Conservation (phyloP, 2,888 invertebrate species). For the Polydesmus complanatus region DNA sequence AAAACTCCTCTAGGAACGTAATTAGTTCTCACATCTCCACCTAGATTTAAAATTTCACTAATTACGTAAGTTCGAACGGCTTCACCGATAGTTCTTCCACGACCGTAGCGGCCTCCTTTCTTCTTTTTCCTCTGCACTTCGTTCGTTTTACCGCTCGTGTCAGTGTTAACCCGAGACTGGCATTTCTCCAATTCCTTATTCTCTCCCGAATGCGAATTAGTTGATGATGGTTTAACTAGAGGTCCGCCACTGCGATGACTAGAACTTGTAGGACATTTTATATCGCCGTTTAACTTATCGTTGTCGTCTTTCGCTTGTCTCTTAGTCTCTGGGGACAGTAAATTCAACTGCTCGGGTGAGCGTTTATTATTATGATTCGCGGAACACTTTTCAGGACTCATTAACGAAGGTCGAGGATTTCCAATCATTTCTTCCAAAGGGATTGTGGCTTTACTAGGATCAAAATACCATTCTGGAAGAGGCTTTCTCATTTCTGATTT, state of each 20-base stretch:
- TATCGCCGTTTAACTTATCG: neutral
- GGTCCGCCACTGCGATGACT: neutral
- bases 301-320: neutral
- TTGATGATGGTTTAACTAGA: neutral
- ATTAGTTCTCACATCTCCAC: conserved; percentile 16
- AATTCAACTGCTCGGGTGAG: neutral
- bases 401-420: conserved; percentile 14
- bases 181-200: no score
- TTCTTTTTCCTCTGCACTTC: neutral
- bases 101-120: conserved; percentile 14
- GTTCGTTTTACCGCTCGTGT: neutral
- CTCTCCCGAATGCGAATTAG: neutral
- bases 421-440: conserved; percentile 18
- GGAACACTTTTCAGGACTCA: neutral
- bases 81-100: conserved; percentile 17
- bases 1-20: conserved; percentile 18
- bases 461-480: conserved; percentile 17
- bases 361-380: neutral
- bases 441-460: conserved; percentile 15
- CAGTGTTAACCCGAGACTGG: neutral
- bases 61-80: conserved; percentile 18
- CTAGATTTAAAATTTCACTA: conserved; percentile 16
- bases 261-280: neutral
- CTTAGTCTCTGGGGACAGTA: neutral
- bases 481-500: neutral